Conservation (phyloP, 2,113 vertebrate genomes). For the Clarias gariepinus region DNA sequence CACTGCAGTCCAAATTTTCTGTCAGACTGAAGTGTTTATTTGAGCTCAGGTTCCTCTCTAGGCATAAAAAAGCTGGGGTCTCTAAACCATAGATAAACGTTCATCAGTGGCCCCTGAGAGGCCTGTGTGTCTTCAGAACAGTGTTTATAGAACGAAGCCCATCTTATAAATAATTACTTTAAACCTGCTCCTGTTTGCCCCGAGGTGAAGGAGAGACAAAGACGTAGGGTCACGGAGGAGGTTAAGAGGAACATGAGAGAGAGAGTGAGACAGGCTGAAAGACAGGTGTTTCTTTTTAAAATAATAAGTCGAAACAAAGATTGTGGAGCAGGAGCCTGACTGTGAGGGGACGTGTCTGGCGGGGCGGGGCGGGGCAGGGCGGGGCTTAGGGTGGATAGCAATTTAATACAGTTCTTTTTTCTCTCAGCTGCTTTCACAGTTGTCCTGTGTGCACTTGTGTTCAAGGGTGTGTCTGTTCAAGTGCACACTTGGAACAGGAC, state of each 20-base stretch:
- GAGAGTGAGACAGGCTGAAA: not conserved
- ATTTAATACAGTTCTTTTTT: slow-evolving; percentile 31
- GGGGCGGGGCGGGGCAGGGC: not conserved
- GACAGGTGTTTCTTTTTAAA: slow-evolving; percentile 23
- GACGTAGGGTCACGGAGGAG: not conserved
- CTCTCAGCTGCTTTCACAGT: slow-evolving; percentile 45
- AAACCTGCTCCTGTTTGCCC: slow-evolving; percentile 21
- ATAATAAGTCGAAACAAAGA: not conserved
- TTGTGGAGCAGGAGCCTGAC: not conserved
- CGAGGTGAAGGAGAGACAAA: slow-evolving; percentile 1
- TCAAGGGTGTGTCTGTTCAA: slow-evolving; percentile 37
- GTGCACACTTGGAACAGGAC: slow-evolving; percentile 17
- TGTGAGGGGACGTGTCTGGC: not conserved
- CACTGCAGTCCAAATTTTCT: not conserved
- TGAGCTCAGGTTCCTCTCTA: not conserved
- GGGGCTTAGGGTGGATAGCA: not conserved
- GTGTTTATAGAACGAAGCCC: slow-evolving; percentile 15
- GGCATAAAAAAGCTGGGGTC: slow-evolving; percentile 1
- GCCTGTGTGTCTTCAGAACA: slow-evolving; percentile 33
- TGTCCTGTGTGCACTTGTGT: slow-evolving; percentile 27
- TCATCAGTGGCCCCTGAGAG: slow-evolving; percentile 1
- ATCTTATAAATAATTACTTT: slow-evolving; percentile 22
- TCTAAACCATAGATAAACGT: not conserved
- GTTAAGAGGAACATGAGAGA: not conserved
- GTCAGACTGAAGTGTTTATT: slow-evolving; percentile 27